Percentiles rank a stretch among this genome's conserved stretches.
Conservation (phyloP, 2,113 vertebrate genomes). For the Prunella fulvescens region DNA sequence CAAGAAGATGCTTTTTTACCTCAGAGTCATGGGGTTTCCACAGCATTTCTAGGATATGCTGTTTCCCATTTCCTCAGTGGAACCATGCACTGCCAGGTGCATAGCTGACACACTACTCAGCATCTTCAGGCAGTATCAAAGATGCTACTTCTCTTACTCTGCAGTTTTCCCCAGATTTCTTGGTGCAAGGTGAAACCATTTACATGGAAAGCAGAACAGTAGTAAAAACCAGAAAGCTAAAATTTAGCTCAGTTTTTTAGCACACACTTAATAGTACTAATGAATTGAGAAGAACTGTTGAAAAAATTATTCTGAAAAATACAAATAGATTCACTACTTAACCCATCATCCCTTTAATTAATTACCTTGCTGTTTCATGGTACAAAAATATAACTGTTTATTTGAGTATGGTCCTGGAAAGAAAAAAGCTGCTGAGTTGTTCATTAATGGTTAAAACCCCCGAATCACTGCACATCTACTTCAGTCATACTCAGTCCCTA, state of each 20-base stretch:
- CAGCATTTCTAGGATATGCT: neutral
- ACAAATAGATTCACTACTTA: neutral
- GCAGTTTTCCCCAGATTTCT: neutral
- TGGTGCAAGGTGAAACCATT: rapidly evolving
- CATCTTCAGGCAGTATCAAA: neutral
- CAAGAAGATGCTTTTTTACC: neutral
- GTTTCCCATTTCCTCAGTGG: neutral
- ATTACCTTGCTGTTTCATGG: neutral
- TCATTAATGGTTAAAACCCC: neutral
- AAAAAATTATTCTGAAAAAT: neutral
- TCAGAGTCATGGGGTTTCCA: neutral
- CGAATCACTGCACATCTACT: rapidly evolving
- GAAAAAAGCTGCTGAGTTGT: neutral
- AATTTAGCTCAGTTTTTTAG: neutral
- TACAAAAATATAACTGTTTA: neutral
- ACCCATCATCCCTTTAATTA: neutral
- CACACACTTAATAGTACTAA: neutral
- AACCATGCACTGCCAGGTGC: neutral
- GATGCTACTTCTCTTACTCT: neutral
- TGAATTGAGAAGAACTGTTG: neutral
- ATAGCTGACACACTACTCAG: neutral
- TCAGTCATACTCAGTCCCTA: neutral
- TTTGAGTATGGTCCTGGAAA: neutral
- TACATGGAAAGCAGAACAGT: neutral
- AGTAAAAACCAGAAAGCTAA: neutral